Percentiles rank a stretch among this genome's conserved stretches.
These are phyloP conservation scores for Chrysemys picta DNA, from an alignment of 2,113 vertebrate genomes.

Conservation along the genomic window DNA sequence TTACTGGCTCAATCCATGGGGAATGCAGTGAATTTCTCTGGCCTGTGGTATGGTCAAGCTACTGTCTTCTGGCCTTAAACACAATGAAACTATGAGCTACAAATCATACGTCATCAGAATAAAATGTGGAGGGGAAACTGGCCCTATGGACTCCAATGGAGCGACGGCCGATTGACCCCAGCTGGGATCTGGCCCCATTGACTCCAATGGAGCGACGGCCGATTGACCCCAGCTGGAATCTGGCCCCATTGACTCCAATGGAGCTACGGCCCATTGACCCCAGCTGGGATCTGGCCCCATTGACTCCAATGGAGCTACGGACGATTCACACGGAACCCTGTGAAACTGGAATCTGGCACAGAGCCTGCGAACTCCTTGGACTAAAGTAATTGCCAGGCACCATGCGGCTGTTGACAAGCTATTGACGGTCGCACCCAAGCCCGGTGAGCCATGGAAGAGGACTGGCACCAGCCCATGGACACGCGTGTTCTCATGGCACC, in stretches of 20 bases:
- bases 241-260: not conserved
- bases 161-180: too few species aligned
- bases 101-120: not conserved
- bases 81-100: too few species aligned
- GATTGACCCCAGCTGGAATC: too few species aligned
- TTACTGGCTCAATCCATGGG: not conserved
- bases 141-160: too few species aligned
- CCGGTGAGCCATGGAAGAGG: not conserved
- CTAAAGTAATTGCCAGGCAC: not conserved
- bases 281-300: not conserved
- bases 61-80: not conserved
- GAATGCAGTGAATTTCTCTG: not conserved
- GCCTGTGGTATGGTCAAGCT: not conserved
- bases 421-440: not conserved
- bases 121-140: not conserved
- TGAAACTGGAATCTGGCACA: not conserved
- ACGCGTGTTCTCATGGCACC: not conserved
- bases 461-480: not conserved
- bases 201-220: too few species aligned
- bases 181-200: too few species aligned
- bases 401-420: not conserved
- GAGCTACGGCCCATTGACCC: not conserved
- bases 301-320: not conserved
- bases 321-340: not conserved
- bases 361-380: not conserved